Evolutionary conservation across 30 jellyfish, hydroid and myxozoan species (phyloP).

Genomic region (Clytia hemisphaerica): DNA sequence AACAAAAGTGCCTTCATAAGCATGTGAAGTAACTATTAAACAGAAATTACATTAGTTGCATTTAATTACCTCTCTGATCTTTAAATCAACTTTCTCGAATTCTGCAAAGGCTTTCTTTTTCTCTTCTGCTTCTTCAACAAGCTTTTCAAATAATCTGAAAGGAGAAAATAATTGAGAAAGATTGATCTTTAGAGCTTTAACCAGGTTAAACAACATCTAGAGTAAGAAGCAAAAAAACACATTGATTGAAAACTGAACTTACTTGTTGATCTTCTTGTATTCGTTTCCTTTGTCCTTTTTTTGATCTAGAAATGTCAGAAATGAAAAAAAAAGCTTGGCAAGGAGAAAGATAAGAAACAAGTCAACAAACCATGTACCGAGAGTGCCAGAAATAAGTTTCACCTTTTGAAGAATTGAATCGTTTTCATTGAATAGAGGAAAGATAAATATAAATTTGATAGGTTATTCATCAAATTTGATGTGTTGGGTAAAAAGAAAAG

Average conservation of each 20-base stretch:
- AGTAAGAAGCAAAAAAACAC: not conserved
- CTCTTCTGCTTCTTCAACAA: slow-evolving; percentile 62
- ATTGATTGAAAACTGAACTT: not conserved
- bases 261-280: slow-evolving; percentile 50
- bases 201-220: not conserved
- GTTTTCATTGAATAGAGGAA: too few relatives aligned
- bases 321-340: not conserved
- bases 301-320: slow-evolving; percentile 30
- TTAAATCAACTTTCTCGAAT: slow-evolving; percentile 70
- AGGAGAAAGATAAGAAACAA: too few relatives aligned
- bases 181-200: not conserved
- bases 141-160: slow-evolving; percentile 54
- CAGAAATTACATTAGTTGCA: too few relatives aligned
- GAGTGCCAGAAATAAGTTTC: too few relatives aligned
- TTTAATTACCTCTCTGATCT: slow-evolving; percentile 60
- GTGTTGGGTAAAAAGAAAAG: too few relatives aligned
- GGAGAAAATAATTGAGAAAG: not conserved
- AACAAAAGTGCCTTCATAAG: too few relatives aligned
- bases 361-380: too few relatives aligned
- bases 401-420: too few relatives aligned
- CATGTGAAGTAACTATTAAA: too few relatives aligned
- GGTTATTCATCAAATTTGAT: too few relatives aligned
- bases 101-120: slow-evolving; percentile 75
- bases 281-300: slow-evolving; percentile 57
- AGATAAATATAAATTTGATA: too few relatives aligned